Evolutionary conservation across 1,140 invertebrate species (phyloP), one percentile per base, ranked within the genome.

Genomic region (Dinoponera quadriceps): DNA sequence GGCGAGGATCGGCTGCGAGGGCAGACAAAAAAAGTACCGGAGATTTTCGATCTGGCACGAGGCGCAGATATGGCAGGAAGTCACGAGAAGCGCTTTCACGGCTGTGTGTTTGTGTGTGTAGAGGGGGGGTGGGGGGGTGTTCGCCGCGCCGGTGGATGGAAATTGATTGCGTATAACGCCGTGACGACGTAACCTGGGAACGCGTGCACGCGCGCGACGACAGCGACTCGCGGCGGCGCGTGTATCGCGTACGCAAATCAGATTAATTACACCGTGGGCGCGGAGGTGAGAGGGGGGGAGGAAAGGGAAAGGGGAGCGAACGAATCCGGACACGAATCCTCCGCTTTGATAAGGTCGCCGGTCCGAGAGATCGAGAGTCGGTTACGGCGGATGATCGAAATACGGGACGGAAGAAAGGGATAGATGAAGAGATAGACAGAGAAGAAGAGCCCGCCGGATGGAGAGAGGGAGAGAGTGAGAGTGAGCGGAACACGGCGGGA

Each of bases 191-290:
- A 84, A 73, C 81, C 84, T 82, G 75, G 84, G 77, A 85, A 75
- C 78, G 84, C 86, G 86, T 86, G 83, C 22, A 49, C 51, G 38
- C 33, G 25, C 78, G 11, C 62, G 74, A 72, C 66, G 86, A 86
- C 84, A 66, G 62, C n/a, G 63, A 80, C 62, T 66, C 54, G 69
- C 54, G 65, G 55, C 44, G 55, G 62, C 20, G 14, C 27, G 29
- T 82, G 44, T 78, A 88, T 84, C 83, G 78, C 66, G 68, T 49
- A 81, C 59, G 60, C 65, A 84, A 86, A 90, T 90, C 84, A 89
- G 73, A 90, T 90, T 89, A 89, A 90, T 90, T 87, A 90, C 57
- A 87, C 51, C 29, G 62, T 62, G n/a, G n/a, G 22, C 48, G 55
- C 38, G 14, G 49, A 27, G 29, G 16, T 5, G 25, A 29, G 29